Conservation (phyloP, 2,113 vertebrate species). For the Amia ocellicauda region DNA sequence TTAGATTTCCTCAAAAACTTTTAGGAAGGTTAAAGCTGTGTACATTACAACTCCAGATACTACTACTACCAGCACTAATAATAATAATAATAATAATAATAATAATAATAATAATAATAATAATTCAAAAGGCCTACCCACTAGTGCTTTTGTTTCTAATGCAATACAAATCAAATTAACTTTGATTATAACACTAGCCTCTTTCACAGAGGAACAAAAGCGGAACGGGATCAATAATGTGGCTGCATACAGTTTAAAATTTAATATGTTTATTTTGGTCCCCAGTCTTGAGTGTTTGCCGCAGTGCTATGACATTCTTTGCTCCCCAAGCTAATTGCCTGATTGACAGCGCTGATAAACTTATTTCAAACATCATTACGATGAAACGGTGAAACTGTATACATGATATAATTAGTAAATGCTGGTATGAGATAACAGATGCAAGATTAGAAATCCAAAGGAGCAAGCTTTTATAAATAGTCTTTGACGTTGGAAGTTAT, state of each 20-base stretch:
- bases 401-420: constrained; percentile 15
- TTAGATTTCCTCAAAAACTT: no score
- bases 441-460: constrained; percentile 15
- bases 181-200: constrained; percentile 11
- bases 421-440: constrained; percentile 9
- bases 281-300: not conserved
- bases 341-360: constrained; percentile 13
- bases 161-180: not conserved
- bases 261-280: not conserved
- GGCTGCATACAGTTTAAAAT: not conserved
- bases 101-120: no score
- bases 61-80: no score
- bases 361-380: constrained; percentile 15
- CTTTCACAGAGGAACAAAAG: not conserved
- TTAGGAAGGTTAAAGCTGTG: no score
- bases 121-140: no score
- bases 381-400: constrained; percentile 21
- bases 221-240: no score
- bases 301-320: not conserved
- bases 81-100: no score
- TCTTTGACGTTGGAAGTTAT: constrained; percentile 1
- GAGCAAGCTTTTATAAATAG: constrained; percentile 9
- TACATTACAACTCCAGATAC: no score
- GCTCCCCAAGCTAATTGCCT: not conserved
- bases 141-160: no score